A percentile compares a stretch with the other conserved stretches of the same genome.
phyloP scores from a whole-genome alignment of 2,113 vertebrate species.

The Callithrix jacchus region DNA sequence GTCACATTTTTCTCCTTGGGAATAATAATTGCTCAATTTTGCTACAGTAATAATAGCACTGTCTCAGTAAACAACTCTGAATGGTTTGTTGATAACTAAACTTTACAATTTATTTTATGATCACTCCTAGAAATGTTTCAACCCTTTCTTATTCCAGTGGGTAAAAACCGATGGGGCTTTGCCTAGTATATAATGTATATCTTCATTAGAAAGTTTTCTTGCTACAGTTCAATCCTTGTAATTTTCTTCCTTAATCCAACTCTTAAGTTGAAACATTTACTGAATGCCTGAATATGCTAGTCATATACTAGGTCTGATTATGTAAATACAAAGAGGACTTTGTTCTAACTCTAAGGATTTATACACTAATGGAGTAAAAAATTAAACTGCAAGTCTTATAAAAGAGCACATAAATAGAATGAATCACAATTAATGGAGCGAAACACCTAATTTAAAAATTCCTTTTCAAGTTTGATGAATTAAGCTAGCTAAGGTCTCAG shows the following conservation, averaged over 20 bases:
- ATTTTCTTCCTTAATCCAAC: neutral
- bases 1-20: neutral
- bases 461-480: neutral
- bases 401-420: neutral
- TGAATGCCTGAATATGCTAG: neutral
- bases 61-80: constrained; percentile 29
- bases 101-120: constrained; percentile 48
- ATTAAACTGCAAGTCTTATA: neutral
- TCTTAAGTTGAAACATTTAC: neutral
- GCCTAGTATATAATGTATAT: neutral
- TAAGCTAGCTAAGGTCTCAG: neutral
- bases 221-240: neutral
- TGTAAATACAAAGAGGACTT: neutral
- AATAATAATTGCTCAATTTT: constrained; percentile 48
- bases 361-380: neutral
- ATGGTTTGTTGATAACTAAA: neutral
- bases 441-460: neutral
- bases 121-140: constrained; percentile 40
- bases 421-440: neutral
- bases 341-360: neutral
- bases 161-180: constrained; percentile 44
- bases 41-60: neutral
- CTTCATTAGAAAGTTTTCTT: neutral
- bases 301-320: neutral
- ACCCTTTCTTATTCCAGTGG: neutral